Evolutionary conservation across 2,888 invertebrate genomes (phyloP), one percentile per base, ranked within the genome.

Genomic region (Timema cristinae): DNA sequence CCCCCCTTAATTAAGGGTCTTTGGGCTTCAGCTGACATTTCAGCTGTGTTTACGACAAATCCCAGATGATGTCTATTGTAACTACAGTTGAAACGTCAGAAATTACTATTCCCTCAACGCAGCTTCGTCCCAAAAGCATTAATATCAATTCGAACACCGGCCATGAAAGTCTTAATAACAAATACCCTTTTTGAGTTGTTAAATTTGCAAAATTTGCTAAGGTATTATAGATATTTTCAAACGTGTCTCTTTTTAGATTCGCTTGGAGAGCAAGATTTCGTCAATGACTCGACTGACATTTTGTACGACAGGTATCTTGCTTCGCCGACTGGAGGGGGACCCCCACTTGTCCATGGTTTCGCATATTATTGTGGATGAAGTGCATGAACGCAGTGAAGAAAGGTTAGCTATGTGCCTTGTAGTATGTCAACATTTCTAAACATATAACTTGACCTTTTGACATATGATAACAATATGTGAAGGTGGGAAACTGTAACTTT

Each of bases 301-400:
- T 82, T 97, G 97, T 80, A 98, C 97, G 0, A 96, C 94, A 4
- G 97, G 97, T 69, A 96, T 98, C 68, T 82, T 97, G 68, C 81
- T 97, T 61, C 86, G 97, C 66, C 88, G 95, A 68, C 82, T 98
- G 63, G 91, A 94, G 77, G 88, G 91, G 56, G 94, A 95, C 79
- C 90, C 91, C 0, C 84, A 89, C 9, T 81, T 96, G 49, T 85
- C 87, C 49, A 88, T 90, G 4, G 90, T 97, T 0, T 92, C 94
- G 0, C 97, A 97, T 79, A 84, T 94, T 8, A 87, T 94, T 73
- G 91, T 94, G 0, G 97, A 97, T 81, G 97, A 97, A 83, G 94
- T 97, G 0, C 97, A 97, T 79, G 97, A 97, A 81, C 85, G 97
- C 70, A 93, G 92, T 49, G 92, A 94, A 78, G 93, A 94, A 80